Evolutionary conservation across 2,113 vertebrate genomes (phyloP), one percentile per base, ranked within the genome.

Genomic region (Amphilophus citrinellus): DNA sequence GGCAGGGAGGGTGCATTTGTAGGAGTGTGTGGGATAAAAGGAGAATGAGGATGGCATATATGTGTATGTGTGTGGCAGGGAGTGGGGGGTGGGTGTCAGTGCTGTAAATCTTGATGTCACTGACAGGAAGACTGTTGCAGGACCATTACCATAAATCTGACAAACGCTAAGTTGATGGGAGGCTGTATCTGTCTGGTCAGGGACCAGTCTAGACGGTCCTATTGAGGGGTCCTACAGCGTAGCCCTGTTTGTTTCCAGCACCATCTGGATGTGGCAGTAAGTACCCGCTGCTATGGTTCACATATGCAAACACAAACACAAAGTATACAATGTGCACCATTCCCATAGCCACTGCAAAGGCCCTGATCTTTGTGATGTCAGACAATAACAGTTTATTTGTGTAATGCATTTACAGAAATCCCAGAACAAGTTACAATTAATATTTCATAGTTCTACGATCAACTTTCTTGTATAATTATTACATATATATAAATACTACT

Each of bases 81-180:
- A 84, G 84, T 62, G 66, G 89, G 66, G 86, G 82, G 85, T 58
- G 84, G 91, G 85, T 83, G 91, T 87, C 77, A 94, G 93, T 96
- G 95, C 96, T 97, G 95, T 99, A 99, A 99, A 99, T 99, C 98
- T 98, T 97, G 94, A 97, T 97, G 97, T 97, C 98, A 98, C 94
- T 97, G 97, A 98, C 97, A 98, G 97, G 97, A 98, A 98, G 97
- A 97, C 97, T 98, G 97, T 97, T 97, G 97, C 95, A 85, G 95
- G 97, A 97, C 97, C 97, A 98, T 99, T 98, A 98, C 97, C 98
- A 99, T 99, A 99, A 99, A 99, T 98, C 97, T 99, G 98, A 98
- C 98, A 98, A 98, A 98, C 97, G 94, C 97, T 98, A 98, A 99
- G 99, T 99, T 99, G 98, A 99, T 99, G 97, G 97, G 98, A 98